Percentiles rank a stretch among this genome's conserved stretches.
phyloP scores from a whole-genome alignment of 2,888 invertebrate genomes.

The Drosophila koepferae region DNA sequence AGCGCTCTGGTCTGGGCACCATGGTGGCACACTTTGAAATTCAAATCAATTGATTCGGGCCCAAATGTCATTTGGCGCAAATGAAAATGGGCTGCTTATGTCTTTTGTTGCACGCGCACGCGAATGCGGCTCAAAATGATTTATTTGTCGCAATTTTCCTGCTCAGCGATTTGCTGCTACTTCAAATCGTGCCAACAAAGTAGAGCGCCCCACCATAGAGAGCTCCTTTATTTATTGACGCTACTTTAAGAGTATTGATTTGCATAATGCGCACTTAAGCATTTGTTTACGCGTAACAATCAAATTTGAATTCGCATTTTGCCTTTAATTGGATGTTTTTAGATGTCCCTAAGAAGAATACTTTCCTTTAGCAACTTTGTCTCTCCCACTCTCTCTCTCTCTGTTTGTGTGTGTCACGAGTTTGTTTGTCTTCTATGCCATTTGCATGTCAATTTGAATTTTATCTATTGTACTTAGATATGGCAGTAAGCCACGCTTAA shows the following conservation, averaged over 20 bases:
- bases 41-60: slow-evolving; percentile 79
- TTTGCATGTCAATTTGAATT: slow-evolving; percentile 78
- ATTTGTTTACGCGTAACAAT: slow-evolving; percentile 81
- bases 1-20: not conserved
- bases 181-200: slow-evolving; percentile 21
- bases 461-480: slow-evolving; percentile 66
- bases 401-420: not conserved
- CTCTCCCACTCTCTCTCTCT: not conserved
- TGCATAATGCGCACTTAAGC: slow-evolving; percentile 81
- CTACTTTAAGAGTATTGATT: slow-evolving; percentile 81
- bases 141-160: slow-evolving; percentile 82
- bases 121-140: slow-evolving; percentile 77
- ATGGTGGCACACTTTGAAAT: slow-evolving; percentile 67
- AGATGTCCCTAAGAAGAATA: slow-evolving; percentile 32
- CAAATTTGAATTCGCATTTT: slow-evolving; percentile 79
- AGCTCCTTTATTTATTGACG: slow-evolving; percentile 70
- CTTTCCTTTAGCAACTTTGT: not conserved
- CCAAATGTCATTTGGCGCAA: slow-evolving; percentile 78
- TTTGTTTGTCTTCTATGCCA: slow-evolving; percentile 47
- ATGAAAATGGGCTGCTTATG: slow-evolving; percentile 79
- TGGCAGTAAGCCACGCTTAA: slow-evolving; percentile 67
- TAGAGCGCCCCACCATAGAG: not conserved
- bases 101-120: slow-evolving; percentile 70
- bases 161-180: slow-evolving; percentile 73
- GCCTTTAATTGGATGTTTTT: slow-evolving; percentile 79